Conservation (phyloP, 2,888 invertebrate genomes). For the Caenorhabditis sulstoni region DNA sequence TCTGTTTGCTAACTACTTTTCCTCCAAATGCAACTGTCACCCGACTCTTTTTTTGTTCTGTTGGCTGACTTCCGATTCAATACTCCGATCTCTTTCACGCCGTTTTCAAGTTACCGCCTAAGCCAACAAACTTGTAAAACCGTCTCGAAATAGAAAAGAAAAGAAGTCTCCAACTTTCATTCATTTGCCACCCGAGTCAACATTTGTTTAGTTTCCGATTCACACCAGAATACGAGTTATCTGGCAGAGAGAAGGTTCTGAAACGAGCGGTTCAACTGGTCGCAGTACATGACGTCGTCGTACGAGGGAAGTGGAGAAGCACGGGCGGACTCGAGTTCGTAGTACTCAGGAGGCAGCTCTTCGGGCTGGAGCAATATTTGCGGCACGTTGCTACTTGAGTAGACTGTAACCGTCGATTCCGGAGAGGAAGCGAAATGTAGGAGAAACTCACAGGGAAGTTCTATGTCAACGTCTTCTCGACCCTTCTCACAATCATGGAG, state of each 20-base stretch:
- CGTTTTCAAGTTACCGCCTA: constrained; percentile 43
- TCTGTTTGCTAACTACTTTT: constrained; percentile 32
- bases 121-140: constrained; percentile 34
- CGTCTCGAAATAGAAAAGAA: constrained; percentile 25
- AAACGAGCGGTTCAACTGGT: constrained; percentile 60
- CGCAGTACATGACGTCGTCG: constrained; percentile 62
- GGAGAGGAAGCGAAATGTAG: neutral
- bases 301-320: constrained; percentile 64
- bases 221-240: constrained; percentile 13
- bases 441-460: constrained; percentile 49
- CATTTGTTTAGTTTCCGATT: constrained; percentile 21
- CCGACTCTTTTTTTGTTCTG: constrained; percentile 19
- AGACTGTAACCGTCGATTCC: constrained; percentile 24
- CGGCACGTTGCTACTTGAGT: constrained; percentile 29
- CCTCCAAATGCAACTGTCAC: constrained; percentile 37
- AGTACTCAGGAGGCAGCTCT: constrained; percentile 59
- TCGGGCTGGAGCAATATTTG: constrained; percentile 34
- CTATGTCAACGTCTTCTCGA: constrained; percentile 26
- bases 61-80: constrained; percentile 26
- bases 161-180: constrained; percentile 17
- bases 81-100: constrained; percentile 24
- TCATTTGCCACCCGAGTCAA: constrained; percentile 37
- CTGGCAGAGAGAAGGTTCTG: constrained; percentile 52
- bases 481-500: constrained; percentile 15
- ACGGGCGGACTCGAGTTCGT: constrained; percentile 51